Percentiles rank a stretch among this genome's conserved stretches.
phyloP scores from a whole-genome alignment of 2,888 invertebrate genomes.

The Panzeria rudis region DNA sequence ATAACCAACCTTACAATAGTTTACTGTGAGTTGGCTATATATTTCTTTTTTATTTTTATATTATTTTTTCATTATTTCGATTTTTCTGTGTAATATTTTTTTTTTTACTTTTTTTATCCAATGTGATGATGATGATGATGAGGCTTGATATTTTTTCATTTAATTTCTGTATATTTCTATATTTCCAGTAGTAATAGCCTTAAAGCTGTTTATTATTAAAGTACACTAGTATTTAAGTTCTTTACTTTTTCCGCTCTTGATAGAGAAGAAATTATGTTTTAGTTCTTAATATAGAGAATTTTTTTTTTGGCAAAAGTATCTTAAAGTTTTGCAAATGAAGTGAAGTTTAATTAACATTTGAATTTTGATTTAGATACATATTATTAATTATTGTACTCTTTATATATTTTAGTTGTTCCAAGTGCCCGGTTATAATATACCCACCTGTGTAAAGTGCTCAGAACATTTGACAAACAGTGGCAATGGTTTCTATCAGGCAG shows the following conservation, averaged over 20 bases:
- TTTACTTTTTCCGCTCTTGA: constrained; percentile 17
- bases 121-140: constrained; percentile 63
- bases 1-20: constrained; percentile 72
- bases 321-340: background rate
- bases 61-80: constrained; percentile 63
- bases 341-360: background rate
- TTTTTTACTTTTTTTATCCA: constrained; percentile 54
- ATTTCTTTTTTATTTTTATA: constrained; percentile 41
- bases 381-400: constrained; percentile 21
- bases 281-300: background rate
- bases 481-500: constrained; percentile 82
- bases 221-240: constrained; percentile 35
- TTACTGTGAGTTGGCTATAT: constrained; percentile 62
- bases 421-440: constrained; percentile 84
- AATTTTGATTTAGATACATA: background rate
- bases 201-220: constrained; percentile 65
- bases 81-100: constrained; percentile 61
- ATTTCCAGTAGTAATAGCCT: constrained; percentile 68
- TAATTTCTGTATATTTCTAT: constrained; percentile 35
- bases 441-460: constrained; percentile 84
- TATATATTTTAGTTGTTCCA: constrained; percentile 81
- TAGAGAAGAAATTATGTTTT: constrained; percentile 9
- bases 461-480: constrained; percentile 82
- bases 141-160: constrained; percentile 55
- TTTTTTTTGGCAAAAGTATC: constrained; percentile 26